phyloP scores from a whole-genome alignment of 2,113 vertebrate genomes.

The Eidolon helvum region DNA sequence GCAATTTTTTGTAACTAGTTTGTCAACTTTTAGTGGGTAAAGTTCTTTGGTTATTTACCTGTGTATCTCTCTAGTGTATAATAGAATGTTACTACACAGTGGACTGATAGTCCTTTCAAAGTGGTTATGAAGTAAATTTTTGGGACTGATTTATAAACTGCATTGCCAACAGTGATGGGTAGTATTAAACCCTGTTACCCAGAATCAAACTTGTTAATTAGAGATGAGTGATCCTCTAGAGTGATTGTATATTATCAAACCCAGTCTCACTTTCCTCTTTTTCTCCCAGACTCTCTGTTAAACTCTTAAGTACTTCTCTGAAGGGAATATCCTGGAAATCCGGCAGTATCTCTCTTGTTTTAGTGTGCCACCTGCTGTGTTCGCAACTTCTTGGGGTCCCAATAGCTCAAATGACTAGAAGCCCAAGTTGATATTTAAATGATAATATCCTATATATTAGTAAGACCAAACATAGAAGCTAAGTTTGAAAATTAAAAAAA shows the following conservation, averaged over 20 bases:
- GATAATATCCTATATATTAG: neutral
- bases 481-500: neutral
- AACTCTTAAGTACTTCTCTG: neutral
- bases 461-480: neutral
- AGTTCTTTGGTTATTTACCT: neutral
- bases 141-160: neutral
- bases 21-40: neutral
- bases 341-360: neutral
- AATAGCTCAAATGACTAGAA: neutral
- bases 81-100: neutral
- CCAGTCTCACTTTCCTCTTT: neutral
- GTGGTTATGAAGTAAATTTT: neutral
- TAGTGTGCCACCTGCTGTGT: neutral
- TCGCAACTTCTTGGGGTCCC: neutral
- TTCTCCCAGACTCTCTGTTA: neutral
- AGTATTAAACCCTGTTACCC: neutral
- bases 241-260: neutral
- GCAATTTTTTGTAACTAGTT: neutral
- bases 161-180: neutral
- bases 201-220: neutral
- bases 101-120: slow-evolving; percentile 3
- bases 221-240: neutral
- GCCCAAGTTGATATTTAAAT: neutral
- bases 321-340: neutral
- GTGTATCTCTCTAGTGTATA: neutral